A percentile compares a stretch with the other conserved stretches of the same genome.
phyloP scores from a whole-genome alignment of 2,113 vertebrate genomes.

The Gallinago paraguaiae region DNA sequence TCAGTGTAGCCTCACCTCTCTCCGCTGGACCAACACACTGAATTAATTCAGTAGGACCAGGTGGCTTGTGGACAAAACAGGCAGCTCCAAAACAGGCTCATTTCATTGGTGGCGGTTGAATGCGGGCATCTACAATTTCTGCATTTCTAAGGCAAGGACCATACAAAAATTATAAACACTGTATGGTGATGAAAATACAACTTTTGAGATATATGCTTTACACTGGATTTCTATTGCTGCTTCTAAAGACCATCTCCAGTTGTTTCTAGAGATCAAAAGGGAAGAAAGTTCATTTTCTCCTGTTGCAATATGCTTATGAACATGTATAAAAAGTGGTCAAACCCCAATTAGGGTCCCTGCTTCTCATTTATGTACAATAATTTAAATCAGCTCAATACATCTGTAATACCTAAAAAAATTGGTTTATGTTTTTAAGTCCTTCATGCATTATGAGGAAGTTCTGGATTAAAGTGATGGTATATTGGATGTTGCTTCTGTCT shows the following conservation, averaged over 20 bases:
- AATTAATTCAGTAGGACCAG: background rate
- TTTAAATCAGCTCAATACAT: conserved; percentile 82
- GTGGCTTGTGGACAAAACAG: background rate
- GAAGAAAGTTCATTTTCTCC: conserved; percentile 64
- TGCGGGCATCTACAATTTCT: conserved; percentile 19
- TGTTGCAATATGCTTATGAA: conserved; percentile 74
- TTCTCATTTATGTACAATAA: conserved; percentile 94
- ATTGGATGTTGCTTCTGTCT: conserved; percentile 64
- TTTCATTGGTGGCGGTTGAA: background rate
- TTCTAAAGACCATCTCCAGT: conserved; percentile 68
- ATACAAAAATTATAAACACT: conserved; percentile 63
- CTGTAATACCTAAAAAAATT: conserved; percentile 79
- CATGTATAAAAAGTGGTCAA: conserved; percentile 84
- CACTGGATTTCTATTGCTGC: conserved; percentile 79
- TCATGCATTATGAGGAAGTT: conserved; percentile 86
- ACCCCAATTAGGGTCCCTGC: conserved; percentile 76
- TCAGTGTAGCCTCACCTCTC: background rate
- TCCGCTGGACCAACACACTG: background rate
- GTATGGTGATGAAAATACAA: conserved; percentile 44
- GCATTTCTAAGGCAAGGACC: conserved; percentile 65
- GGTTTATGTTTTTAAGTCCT: conserved; percentile 81
- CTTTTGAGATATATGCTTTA: conserved; percentile 70
- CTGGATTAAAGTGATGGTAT: conserved; percentile 78
- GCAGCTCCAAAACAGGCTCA: conserved; percentile 1
- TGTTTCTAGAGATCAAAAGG: conserved; percentile 65